phyloP scores from a whole-genome alignment of 1,140 invertebrate species.

The Globodera ellingtonae region DNA sequence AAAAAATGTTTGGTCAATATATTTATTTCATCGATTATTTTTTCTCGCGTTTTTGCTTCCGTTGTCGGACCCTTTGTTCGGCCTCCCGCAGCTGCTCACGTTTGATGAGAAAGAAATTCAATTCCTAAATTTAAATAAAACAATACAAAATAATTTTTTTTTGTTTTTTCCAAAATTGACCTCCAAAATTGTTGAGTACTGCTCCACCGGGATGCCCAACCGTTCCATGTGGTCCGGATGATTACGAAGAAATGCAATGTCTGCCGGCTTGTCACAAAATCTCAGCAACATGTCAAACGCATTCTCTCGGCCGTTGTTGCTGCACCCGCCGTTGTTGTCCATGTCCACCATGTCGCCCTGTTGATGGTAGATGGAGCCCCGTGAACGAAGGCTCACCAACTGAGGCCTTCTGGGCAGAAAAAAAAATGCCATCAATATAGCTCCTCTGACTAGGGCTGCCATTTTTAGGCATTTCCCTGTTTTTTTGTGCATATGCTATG shows the following conservation, averaged over 20 bases:
- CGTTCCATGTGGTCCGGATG: neutral
- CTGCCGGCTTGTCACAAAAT: neutral
- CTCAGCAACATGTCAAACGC: constrained; percentile 4
- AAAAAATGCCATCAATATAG: neutral
- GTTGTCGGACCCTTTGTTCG: neutral
- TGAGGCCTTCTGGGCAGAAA: neutral
- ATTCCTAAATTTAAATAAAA: neutral
- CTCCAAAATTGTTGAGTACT: constrained; percentile 4
- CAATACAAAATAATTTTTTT: too few relatives aligned
- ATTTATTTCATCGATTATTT: neutral
- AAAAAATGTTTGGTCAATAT: too few relatives aligned
- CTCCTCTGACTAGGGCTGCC: too few relatives aligned
- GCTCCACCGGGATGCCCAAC: neutral
- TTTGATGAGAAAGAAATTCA: constrained; percentile 5
- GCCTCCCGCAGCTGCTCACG: constrained; percentile 5
- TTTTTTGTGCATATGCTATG: too few relatives aligned
- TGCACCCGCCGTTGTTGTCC: neutral
- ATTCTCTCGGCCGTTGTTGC: neutral
- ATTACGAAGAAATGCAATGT: neutral
- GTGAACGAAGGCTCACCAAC: neutral
- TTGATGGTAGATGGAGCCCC: neutral
- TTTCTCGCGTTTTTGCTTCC: constrained; percentile 4
- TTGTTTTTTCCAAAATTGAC: neutral
- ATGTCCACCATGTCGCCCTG: neutral
- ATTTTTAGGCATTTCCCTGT: too few relatives aligned